Percentiles rank a stretch among this genome's conserved stretches.
Evolutionary conservation across 2,888 invertebrate genomes (phyloP).

Genomic region (Acanthoscelides obtectus): DNA sequence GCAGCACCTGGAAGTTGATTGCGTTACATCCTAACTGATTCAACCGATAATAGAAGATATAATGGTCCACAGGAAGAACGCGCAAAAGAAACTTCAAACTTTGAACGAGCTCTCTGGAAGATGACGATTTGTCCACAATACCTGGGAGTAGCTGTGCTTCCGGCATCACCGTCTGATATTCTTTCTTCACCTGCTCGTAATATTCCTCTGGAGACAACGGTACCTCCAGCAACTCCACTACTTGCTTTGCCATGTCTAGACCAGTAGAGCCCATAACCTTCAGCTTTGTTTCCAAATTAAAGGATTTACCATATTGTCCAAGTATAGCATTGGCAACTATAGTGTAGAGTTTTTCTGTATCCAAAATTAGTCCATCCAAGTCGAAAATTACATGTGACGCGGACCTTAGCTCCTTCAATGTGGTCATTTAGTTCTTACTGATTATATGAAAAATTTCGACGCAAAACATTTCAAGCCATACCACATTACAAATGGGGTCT

Average conservation of each 20-base stretch:
- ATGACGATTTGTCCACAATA: conserved; percentile 27
- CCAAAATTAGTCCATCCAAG: conserved; percentile 60
- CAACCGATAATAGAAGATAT: no score
- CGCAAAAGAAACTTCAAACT: neutral
- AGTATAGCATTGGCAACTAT: conserved; percentile 66
- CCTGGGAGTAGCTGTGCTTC: conserved; percentile 52
- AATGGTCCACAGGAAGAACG: neutral
- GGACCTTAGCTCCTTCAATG: neutral
- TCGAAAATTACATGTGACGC: conserved; percentile 76
- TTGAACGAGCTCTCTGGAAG: neutral
- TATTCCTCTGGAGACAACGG: conserved; percentile 60
- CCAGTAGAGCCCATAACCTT: conserved; percentile 52
- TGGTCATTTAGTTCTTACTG: neutral
- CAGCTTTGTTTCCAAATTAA: conserved; percentile 65
- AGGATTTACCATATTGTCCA: conserved; percentile 66
- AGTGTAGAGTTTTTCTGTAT: conserved; percentile 76
- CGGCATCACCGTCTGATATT: conserved; percentile 38
- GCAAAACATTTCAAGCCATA: no score
- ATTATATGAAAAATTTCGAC: neutral
- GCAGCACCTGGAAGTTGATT: conserved; percentile 50
- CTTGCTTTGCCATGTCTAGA: conserved; percentile 49
- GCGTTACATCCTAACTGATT: conserved; percentile 43
- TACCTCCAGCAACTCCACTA: conserved; percentile 54
- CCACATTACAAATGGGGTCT: no score
- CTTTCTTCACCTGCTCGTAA: conserved; percentile 46